Percentiles rank a stretch among this genome's conserved stretches.
phyloP scores from a whole-genome alignment of 2,797 vertebrate genomes.

The Falco rusticolus region DNA sequence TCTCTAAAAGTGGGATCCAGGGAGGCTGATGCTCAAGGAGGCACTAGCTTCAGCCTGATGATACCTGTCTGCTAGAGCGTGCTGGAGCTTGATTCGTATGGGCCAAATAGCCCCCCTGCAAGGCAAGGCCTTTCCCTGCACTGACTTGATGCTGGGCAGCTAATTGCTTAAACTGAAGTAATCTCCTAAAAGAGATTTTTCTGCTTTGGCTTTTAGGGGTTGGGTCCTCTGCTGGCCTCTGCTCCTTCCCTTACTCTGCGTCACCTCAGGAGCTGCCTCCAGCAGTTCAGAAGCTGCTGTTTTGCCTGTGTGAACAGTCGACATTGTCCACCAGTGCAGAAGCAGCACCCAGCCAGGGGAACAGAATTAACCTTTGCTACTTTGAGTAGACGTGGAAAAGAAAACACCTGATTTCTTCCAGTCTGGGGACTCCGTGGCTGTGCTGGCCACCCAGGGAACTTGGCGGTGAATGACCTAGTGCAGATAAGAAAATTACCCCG shows the following conservation, averaged over 20 bases:
- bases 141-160: not conserved
- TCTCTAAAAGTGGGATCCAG: not conserved
- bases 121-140: not conserved
- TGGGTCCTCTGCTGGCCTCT: not conserved
- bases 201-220: not conserved
- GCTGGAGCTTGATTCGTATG: not conserved
- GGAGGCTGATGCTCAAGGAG: not conserved
- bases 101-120: not conserved
- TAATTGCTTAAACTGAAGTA: not conserved
- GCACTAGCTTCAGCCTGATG: not conserved
- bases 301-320: not conserved
- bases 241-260: not conserved
- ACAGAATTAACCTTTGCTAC: not conserved
- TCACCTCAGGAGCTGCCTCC: not conserved
- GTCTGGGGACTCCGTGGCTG: not conserved
- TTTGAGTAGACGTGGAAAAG: not conserved
- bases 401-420: not conserved
- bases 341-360: not conserved
- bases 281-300: not conserved
- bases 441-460: not conserved
- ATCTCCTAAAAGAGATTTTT: not conserved
- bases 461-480: fast-evolving
- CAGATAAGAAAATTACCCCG: not conserved
- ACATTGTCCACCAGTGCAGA: not conserved
- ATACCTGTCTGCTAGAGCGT: not conserved